Base-by-base conservation (phyloP, 1,140 invertebrate genomes). In the Aphidius ervi region DNA sequence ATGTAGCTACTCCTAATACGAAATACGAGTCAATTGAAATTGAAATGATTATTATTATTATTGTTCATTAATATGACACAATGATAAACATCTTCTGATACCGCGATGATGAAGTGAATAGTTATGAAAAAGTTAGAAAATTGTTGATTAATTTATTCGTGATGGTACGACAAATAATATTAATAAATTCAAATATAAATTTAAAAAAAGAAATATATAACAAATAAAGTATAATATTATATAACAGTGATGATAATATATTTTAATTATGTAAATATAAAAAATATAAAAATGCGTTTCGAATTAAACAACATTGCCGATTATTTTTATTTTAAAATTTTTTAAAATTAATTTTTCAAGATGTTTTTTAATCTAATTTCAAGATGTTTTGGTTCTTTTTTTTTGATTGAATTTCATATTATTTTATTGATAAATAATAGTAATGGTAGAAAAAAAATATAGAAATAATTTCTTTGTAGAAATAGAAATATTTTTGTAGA, bases 21-120 rank as follows among this genome's bases (percentile, higher is more conserved):
- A 74, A 74, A 74, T 72, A 75, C 71, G 78, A 80, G 78, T 80
- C 78, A 80, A 80, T 80, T 80, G 71, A 69, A 72, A 68, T 61
- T 63, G 70, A 67, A 64, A 56, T 67, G 59, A 71, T 67, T 10
- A 47, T 57, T 42, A 42, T 16, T 56, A 45, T 56, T 9, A 37
- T 37, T 31, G 4, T 31, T 31, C 20, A 56, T 43, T 54, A 41
- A 54, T 16, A 23, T 52, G 54, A 56, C 43, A 20, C 39, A 8
- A 53, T 54, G 47, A 56, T n/a, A 45, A 64, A 64, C 46, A 42
- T 56, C 47, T 61, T 47, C 53, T 10, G 49, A 55, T 40, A 48
- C 46, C 45, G 59, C 45, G 52, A 16, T n/a, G 40, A 42, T 40
- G 7, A 42, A 16, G 6, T 23, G 48, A 49, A 20, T 59, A 3